Evolutionary conservation across 2,888 invertebrate species (phyloP).

Genomic region (Caenorhabditis sp.): DNA sequence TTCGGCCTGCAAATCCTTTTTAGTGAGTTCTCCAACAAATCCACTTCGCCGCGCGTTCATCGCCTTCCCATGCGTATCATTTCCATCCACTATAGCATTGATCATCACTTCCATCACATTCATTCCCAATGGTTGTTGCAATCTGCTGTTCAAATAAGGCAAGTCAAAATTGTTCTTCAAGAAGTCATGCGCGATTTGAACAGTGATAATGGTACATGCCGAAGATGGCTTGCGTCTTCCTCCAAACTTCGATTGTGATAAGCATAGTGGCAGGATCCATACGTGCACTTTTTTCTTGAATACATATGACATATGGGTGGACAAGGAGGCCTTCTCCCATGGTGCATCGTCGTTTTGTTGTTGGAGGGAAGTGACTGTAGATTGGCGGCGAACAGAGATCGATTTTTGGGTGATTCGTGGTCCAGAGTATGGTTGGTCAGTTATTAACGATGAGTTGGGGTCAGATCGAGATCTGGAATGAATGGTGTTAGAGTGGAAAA

Average conservation of each 20-base stretch:
- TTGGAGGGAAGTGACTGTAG: too few species aligned
- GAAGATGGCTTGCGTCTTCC: slow-evolving; percentile 34
- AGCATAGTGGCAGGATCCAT: slow-evolving; percentile 33
- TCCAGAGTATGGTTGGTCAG: background rate
- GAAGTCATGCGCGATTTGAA: slow-evolving; percentile 34
- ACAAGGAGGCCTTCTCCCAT: background rate
- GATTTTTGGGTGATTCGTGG: background rate
- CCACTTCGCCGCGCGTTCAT: slow-evolving; percentile 24
- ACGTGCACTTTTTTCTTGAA: slow-evolving; percentile 28
- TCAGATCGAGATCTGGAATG: background rate
- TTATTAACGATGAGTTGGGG: background rate
- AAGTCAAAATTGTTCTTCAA: slow-evolving; percentile 9
- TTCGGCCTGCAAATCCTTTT: slow-evolving; percentile 2
- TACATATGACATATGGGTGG: background rate
- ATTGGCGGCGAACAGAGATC: background rate
- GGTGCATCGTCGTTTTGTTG: background rate
- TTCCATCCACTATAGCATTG: slow-evolving; percentile 38
- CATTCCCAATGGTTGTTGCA: slow-evolving; percentile 15
- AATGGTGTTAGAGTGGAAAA: background rate
- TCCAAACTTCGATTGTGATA: slow-evolving; percentile 39
- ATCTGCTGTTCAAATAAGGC: background rate
- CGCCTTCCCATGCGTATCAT: slow-evolving; percentile 36
- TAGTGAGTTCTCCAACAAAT: slow-evolving; percentile 18
- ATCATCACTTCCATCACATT: slow-evolving; percentile 18
- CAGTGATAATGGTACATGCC: slow-evolving; percentile 39